Evolutionary conservation across 35 echinoderm and acorn worm genomes (phyloP).

Genomic region (Ophioderma brevispina): DNA sequence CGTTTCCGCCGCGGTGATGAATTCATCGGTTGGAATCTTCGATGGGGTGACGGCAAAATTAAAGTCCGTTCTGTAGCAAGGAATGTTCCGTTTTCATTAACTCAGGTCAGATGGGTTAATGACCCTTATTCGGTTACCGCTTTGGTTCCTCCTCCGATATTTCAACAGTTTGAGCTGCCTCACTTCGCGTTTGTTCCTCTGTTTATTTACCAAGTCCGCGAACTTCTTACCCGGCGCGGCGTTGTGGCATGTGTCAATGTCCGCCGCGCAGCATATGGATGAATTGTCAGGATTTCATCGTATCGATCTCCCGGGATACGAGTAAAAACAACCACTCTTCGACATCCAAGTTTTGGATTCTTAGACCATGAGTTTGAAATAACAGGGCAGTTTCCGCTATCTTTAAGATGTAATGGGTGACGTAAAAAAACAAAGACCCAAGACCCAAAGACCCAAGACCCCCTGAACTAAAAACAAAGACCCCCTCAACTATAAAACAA

Average conservation of each 20-base stretch:
- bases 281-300: background rate
- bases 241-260: background rate
- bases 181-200: background rate
- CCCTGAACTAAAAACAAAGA: too few species aligned
- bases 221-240: background rate
- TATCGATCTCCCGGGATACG: background rate
- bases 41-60: background rate
- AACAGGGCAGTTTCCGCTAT: background rate
- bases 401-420: background rate
- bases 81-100: background rate
- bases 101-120: background rate
- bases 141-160: background rate
- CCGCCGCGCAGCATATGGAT: background rate
- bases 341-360: background rate
- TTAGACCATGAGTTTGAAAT: background rate
- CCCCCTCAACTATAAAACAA: too few species aligned
- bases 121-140: background rate
- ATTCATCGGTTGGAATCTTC: background rate
- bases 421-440: too few species aligned
- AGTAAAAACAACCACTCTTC: background rate
- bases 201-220: background rate
- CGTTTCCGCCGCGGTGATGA: conserved; percentile 3
- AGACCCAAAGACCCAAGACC: too few species aligned
- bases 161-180: background rate
- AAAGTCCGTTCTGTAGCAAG: background rate